Conservation (phyloP, 2,888 invertebrate species). For the Polymixis flavicincta region DNA sequence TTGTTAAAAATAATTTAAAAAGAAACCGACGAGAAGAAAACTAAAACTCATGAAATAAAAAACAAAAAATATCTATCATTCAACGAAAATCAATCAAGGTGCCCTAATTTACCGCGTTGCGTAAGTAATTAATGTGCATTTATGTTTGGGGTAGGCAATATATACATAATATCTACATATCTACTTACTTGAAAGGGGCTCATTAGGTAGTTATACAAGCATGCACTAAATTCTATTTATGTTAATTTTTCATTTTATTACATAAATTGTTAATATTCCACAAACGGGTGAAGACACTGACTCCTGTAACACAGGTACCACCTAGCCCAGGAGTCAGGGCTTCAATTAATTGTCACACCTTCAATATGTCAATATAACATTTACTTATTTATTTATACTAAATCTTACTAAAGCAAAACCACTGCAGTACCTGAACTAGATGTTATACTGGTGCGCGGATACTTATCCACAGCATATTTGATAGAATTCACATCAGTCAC, state of each 20-base stretch:
- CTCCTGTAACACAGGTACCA: too few species aligned
- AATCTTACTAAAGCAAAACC: too few species aligned
- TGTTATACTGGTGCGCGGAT: slow-evolving; percentile 41
- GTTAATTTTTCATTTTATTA: too few species aligned
- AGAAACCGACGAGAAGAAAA: background rate
- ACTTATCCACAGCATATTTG: slow-evolving; percentile 75
- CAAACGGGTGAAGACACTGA: too few species aligned
- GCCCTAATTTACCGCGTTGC: background rate
- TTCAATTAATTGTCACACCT: too few species aligned
- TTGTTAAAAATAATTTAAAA: too few species aligned
- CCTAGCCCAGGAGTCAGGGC: too few species aligned
- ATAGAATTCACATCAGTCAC: slow-evolving; percentile 76
- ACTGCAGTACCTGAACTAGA: slow-evolving; percentile 42
- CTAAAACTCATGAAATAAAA: background rate
- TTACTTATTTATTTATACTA: too few species aligned
- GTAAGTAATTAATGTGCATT: background rate
- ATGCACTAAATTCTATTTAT: too few species aligned
- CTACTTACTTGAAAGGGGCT: background rate
- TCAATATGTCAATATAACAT: too few species aligned
- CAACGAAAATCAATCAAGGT: background rate
- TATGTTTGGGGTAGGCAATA: background rate
- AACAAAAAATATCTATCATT: background rate
- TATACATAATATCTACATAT: too few species aligned
- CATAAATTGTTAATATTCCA: too few species aligned
- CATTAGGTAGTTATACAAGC: background rate